Evolutionary conservation across 2,888 invertebrate genomes (phyloP).

Genomic region (Stramonita haemastoma): DNA sequence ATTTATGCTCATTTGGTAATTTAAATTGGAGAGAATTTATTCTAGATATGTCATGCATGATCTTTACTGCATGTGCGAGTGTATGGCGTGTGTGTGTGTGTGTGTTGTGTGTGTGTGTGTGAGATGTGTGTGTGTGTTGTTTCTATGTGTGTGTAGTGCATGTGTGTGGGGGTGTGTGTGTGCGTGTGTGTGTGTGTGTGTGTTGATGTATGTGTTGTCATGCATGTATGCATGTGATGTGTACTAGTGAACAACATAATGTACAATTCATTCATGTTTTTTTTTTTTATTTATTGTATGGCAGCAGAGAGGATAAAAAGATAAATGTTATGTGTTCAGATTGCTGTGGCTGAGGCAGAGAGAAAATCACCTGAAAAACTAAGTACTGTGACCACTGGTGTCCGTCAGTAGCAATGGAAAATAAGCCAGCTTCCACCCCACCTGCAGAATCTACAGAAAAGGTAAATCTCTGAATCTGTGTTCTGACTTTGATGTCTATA

Average conservation of each 20-base stretch:
- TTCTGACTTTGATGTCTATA: too few species aligned
- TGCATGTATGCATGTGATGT: too few species aligned
- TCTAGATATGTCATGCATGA: background rate
- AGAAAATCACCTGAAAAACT: too few species aligned
- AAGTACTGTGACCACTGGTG: too few species aligned
- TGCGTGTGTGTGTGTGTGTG: too few species aligned
- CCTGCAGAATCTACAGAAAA: slow-evolving; percentile 26
- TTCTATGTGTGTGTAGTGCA: background rate
- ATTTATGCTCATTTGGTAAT: too few species aligned
- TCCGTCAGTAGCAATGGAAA: background rate
- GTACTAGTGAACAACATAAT: too few species aligned
- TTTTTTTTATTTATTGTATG: background rate
- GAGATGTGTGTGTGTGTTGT: background rate
- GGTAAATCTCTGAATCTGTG: background rate
- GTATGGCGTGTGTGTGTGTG: background rate
- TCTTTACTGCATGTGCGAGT: background rate
- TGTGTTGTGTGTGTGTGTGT: slow-evolving; percentile 1
- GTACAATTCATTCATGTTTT: background rate
- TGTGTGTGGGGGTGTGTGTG: too few species aligned
- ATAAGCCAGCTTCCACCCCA: slow-evolving; percentile 15
- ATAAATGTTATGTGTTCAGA: background rate
- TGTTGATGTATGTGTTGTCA: too few species aligned
- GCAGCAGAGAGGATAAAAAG: background rate
- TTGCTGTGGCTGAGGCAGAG: too few species aligned
- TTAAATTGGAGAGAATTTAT: background rate